phyloP scores from a whole-genome alignment of 2,113 vertebrate species.

The Tylochromis polylepis region DNA sequence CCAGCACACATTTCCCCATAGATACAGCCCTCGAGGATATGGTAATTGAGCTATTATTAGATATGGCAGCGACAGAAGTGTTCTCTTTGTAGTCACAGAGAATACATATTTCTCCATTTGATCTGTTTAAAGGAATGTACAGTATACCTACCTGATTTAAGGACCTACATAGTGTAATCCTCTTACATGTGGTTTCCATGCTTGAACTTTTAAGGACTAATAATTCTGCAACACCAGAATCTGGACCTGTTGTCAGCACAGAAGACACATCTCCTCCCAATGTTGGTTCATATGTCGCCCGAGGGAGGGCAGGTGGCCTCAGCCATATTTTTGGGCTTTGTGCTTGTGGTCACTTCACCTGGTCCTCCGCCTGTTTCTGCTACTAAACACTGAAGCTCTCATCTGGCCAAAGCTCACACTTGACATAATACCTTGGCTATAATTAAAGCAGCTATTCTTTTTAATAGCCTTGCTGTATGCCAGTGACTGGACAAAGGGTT shows the following conservation, averaged over 20 bases:
- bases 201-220: conserved; percentile 36
- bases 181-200: conserved; percentile 10
- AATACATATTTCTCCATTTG: conserved; percentile 54
- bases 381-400: not conserved
- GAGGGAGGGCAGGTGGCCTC: conserved; percentile 54
- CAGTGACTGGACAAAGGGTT: conserved; percentile 2
- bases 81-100: conserved; percentile 63
- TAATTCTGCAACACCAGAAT: conserved; percentile 12
- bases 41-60: conserved; percentile 64
- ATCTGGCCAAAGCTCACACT: conserved; percentile 19
- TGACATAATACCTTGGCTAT: conserved; percentile 8
- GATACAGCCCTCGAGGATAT: conserved; percentile 59
- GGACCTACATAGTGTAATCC: conserved; percentile 30
- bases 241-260: not conserved
- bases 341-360: conserved; percentile 27
- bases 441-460: conserved; percentile 33
- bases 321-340: conserved; percentile 29
- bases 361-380: not conserved
- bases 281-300: conserved; percentile 45
- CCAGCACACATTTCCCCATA: conserved; percentile 49
- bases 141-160: conserved; percentile 21
- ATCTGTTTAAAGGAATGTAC: conserved; percentile 39
- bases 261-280: not conserved
- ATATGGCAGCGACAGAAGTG: conserved; percentile 52
- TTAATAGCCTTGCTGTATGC: not conserved